A percentile compares a stretch with the other conserved stretches of the same genome.
phyloP scores from a whole-genome alignment of 2,797 vertebrate genomes.

The Brachyrhaphis roseni region DNA sequence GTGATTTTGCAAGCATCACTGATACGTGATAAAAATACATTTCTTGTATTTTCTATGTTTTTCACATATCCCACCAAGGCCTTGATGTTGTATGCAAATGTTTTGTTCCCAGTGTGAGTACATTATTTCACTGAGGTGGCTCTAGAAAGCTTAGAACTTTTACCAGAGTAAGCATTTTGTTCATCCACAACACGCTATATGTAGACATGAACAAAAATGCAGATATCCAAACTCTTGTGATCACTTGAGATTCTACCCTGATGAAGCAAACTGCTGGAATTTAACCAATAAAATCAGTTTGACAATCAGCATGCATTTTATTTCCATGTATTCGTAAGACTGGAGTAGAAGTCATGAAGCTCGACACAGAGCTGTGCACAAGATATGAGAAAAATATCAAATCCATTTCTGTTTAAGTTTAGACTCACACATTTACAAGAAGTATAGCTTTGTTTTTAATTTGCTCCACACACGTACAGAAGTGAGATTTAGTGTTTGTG shows the following conservation, averaged over 20 bases:
- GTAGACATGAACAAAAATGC: slow-evolving; percentile 47
- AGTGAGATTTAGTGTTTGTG: background rate
- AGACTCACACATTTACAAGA: background rate
- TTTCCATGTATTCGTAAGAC: background rate
- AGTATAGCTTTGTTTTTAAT: background rate
- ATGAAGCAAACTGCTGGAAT: background rate
- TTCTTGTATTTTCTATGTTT: slow-evolving; percentile 47
- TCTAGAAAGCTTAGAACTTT: slow-evolving; percentile 63
- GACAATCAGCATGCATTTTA: background rate
- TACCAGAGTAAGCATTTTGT: slow-evolving; percentile 72
- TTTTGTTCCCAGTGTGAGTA: slow-evolving; percentile 52
- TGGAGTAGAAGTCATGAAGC: background rate
- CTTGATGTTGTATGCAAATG: slow-evolving; percentile 53
- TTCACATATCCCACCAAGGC: slow-evolving; percentile 50
- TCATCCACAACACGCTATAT: slow-evolving; percentile 32
- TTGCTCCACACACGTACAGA: background rate
- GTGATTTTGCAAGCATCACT: slow-evolving; percentile 7
- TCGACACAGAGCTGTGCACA: background rate
- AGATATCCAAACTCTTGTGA: slow-evolving; percentile 43
- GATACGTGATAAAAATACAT: slow-evolving; percentile 39
- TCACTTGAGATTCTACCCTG: background rate
- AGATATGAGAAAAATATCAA: background rate
- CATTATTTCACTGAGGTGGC: slow-evolving; percentile 51
- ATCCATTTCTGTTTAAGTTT: background rate
- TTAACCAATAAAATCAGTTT: background rate